Base-by-base conservation (phyloP, 2,113 vertebrate genomes). In the rabbit (Oryctolagus cuniculus) region DNA sequence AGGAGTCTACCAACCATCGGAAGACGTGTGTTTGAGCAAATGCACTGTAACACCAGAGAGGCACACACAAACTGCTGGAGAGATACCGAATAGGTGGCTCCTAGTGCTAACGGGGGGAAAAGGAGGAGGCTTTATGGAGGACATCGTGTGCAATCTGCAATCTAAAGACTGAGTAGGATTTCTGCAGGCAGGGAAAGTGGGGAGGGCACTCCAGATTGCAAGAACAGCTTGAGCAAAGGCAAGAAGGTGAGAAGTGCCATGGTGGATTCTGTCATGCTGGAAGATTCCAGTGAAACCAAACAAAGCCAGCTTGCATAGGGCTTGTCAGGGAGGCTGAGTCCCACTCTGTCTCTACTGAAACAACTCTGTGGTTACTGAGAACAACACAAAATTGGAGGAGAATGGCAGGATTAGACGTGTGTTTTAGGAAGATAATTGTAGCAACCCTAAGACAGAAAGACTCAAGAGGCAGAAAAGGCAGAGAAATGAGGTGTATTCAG, bases 151-250 rank as follows among this genome's bases (percentile, higher is more conserved):
- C 36, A 69, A 87, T 61, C 5, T 29, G 2, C 29, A 91, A 34
- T 55, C 74, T 79, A 10, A 79, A 77, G 31, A 16, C 25, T 22
- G 34, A 81, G 75, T 10, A 29, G 77, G 53, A 19, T 66, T 89
- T 88, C 93, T 75, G 10, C 19, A 79, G 38, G 80, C 79, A 85
- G 77, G 25, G 66, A 89, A 83, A 17, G 12, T 44, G 87, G 75
- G 58, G 80, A 51, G 64, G 69, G 58, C 69, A 49, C 29, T 88
- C 87, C 92, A 96, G 93, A 94, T 78, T 91, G 96, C 82, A 64
- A 86, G 81, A 94, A 94, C 90, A 96, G 96, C 85, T 96, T 96
- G 96, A 85, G 73, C 55, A 84, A 72, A 97, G 81, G 74, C 89
- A 90, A 67, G 90, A 88, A 90, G 90, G 94, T 95, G 90, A 86